These are phyloP conservation scores for crab-eating macaque (Macaca fascicularis) DNA, from an alignment of 2,113 vertebrate genomes.

Conservation along the genomic window T2T-MFA8v1.1 NC_088388.1:85696001-85696500, in stretches of 20 bases:
- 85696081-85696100: not conserved
- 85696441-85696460: not conserved
- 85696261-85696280: not conserved
- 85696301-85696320: not conserved
- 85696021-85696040: not conserved
- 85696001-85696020: not conserved
- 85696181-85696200: not conserved
- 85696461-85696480: not conserved
- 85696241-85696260: not conserved
- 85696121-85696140: not conserved
- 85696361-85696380: not conserved
- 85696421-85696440: slow-evolving; percentile 12
- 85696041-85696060: not conserved
- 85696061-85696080: not conserved
- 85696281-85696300: not conserved
- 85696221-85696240: not conserved
- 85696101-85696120: not conserved
- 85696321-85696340: not conserved
- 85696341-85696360: not conserved
- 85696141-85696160: not conserved
- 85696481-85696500: not conserved
- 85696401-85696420: not conserved
- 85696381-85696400: not conserved
- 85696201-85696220: not conserved
- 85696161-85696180: not conserved